Evolutionary conservation across 2,797 vertebrate species (phyloP), one percentile per base, ranked within the genome.

Genomic region (Gambusia yucatana): DNA sequence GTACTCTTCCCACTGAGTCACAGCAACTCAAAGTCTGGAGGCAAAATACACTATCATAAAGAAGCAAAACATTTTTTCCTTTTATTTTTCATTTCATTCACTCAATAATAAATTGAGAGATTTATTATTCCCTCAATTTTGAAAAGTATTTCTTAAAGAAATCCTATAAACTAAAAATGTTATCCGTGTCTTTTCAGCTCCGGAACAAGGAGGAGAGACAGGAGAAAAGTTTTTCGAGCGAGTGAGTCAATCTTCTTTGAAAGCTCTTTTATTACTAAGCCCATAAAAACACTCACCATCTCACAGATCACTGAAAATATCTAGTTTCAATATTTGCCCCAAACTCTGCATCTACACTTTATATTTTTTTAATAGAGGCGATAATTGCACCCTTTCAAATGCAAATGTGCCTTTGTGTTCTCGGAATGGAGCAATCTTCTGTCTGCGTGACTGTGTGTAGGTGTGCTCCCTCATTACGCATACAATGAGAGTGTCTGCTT

Each of bases 211-310:
- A 41, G 82, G 80, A 10, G 83, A 94, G 79, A 94, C 92, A 11
- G 96, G 96, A 46, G 92, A 96, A 81, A 92, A 95, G 84, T 96
- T 96, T 88, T 96, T 96, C 86, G 89, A 96, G 73, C 94, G 93
- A 83, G 96, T 96, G 88, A 95, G 94, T 90, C 43, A 50, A 78
- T 11, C 13, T 72, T 25, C n/a, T 48, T 8, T 7, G 9, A 28
- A 88, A 76, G 72, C n/a, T 52, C 61, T 59, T 73, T 79, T 50
- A 77, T 77, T 77, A 17, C 69, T 14, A 4, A 73, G 52, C 25
- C 30, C 48, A 43, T 75, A 70, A 17, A 67, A n/a, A 4, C 77
- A 77, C 63, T n/a, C 67, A 43, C 41, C 46, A 47, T 63, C 77
- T 72, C 63, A 77, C 69, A 86, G 73, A 81, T 87, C 71, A 82